A percentile compares a stretch with the other conserved stretches of the same genome.
Evolutionary conservation across 2,797 vertebrate genomes (phyloP).

Genomic region (Gallinago stenura): DNA sequence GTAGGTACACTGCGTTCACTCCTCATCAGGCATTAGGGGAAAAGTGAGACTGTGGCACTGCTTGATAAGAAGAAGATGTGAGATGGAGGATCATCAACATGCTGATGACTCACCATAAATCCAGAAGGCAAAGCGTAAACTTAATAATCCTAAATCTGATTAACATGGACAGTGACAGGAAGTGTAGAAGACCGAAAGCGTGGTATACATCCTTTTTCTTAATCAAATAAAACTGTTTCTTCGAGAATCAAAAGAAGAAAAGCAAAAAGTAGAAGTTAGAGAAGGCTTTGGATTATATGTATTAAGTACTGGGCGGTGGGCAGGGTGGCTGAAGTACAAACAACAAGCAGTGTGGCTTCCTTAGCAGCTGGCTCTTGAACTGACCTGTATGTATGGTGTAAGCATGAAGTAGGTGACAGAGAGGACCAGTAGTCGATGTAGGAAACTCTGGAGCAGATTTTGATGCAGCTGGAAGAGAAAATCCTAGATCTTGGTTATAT

Average conservation of each 20-base stretch:
- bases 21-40: not conserved
- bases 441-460: not conserved
- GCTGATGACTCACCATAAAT: not conserved
- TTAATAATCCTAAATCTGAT: conserved; percentile 3
- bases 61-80: not conserved
- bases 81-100: not conserved
- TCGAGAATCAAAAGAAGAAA: not conserved
- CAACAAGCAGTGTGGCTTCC: not conserved
- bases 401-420: not conserved
- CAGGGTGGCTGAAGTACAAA: not conserved
- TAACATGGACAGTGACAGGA: not conserved
- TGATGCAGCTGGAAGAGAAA: not conserved
- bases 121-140: not conserved
- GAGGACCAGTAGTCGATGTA: not conserved
- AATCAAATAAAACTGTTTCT: not conserved
- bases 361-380: not conserved
- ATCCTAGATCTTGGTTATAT: not conserved
- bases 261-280: not conserved
- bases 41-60: not conserved
- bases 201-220: not conserved
- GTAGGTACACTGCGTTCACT: not conserved
- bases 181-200: not conserved
- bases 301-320: not conserved
- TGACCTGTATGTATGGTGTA: not conserved
- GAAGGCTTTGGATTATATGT: not conserved